phyloP scores from a whole-genome alignment of 2,797 vertebrate genomes.

The Clarias fuscus region DNA sequence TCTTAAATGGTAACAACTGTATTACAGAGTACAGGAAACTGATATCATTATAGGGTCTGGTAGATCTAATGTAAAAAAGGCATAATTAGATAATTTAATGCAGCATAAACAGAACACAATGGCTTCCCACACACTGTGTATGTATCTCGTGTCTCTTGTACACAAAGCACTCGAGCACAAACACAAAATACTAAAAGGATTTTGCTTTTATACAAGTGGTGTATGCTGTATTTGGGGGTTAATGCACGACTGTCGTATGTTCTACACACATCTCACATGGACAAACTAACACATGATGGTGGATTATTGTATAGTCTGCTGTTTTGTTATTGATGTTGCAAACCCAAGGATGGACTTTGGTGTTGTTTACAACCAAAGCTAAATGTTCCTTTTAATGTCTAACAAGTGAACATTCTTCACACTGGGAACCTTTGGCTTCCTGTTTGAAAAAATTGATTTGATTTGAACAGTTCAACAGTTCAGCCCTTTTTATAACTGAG shows the following conservation, averaged over 20 bases:
- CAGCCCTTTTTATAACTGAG: neutral
- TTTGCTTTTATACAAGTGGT: neutral
- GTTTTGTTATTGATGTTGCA: neutral
- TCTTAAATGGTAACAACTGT: neutral
- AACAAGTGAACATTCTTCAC: neutral
- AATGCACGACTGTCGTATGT: neutral
- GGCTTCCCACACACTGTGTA: neutral
- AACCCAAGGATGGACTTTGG: no score
- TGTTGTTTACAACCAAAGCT: no score
- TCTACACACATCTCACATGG: no score
- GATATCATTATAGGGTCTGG: no score
- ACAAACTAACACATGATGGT: neutral
- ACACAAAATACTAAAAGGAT: neutral
- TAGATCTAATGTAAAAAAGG: neutral
- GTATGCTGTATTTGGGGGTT: neutral
- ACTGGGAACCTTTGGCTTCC: neutral
- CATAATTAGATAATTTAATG: neutral
- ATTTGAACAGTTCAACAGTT: neutral
- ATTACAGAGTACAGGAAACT: neutral
- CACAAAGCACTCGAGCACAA: neutral
- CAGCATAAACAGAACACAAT: neutral
- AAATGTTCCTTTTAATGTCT: neutral
- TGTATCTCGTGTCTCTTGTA: neutral
- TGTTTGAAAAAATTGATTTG: neutral
- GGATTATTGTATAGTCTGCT: neutral